phyloP scores from a whole-genome alignment of 1,140 invertebrate species.

The Agrilus planipennis region DNA sequence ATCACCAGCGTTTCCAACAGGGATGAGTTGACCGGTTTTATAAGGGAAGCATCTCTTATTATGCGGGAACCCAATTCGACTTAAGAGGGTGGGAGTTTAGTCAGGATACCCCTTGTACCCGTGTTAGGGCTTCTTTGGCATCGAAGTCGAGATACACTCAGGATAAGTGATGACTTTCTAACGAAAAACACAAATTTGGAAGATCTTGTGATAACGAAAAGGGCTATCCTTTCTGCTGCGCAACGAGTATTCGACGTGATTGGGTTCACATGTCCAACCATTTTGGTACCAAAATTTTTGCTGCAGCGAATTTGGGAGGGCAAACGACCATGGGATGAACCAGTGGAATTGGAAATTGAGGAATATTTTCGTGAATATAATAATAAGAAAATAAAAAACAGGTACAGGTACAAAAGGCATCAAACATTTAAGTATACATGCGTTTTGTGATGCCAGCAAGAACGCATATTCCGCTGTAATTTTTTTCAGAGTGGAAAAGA shows the following conservation, averaged over 20 bases:
- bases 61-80: not conserved
- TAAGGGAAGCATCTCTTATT: not conserved
- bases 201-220: constrained; percentile 5
- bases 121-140: too few species aligned
- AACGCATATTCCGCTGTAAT: constrained; percentile 2
- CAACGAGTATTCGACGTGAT: constrained; percentile 8
- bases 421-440: constrained; percentile 3
- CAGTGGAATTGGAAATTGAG: not conserved
- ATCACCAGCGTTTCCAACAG: not conserved
- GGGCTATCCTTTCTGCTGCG: not conserved
- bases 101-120: too few species aligned
- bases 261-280: constrained; percentile 5
- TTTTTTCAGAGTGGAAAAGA: not conserved
- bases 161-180: not conserved
- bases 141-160: not conserved
- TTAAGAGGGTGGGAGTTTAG: constrained; percentile 5
- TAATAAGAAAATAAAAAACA: constrained; percentile 1
- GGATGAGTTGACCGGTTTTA: not conserved
- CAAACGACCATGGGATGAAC: not conserved
- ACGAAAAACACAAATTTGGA: too few species aligned
- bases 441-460: constrained; percentile 2
- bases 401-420: not conserved
- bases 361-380: not conserved
- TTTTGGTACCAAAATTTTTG: constrained; percentile 2
- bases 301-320: constrained; percentile 5